Evolutionary conservation across 2,888 invertebrate genomes (phyloP).

Genomic region (Polymixis flavicincta): DNA sequence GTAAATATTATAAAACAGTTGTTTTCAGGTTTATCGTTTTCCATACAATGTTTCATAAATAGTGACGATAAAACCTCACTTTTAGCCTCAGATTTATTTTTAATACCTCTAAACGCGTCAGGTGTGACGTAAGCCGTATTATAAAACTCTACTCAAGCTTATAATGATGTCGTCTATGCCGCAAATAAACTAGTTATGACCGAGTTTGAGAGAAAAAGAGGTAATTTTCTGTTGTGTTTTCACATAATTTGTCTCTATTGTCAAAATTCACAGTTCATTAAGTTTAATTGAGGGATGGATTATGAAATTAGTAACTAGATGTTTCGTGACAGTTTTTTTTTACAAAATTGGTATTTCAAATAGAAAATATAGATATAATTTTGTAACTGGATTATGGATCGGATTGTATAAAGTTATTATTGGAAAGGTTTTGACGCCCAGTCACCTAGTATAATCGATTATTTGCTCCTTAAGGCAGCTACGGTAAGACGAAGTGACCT

Average conservation of each 20-base stretch:
- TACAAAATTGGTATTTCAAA: not conserved
- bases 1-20: conserved; percentile 9
- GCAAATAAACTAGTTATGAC: conserved; percentile 64
- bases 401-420: conserved; percentile 40
- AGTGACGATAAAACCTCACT: conserved; percentile 50
- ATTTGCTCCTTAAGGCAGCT: conserved; percentile 46
- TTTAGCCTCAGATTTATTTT: conserved; percentile 57
- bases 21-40: conserved; percentile 17
- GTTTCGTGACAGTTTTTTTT: conserved; percentile 10
- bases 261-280: conserved; percentile 53
- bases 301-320: conserved; percentile 41
- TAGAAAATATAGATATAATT: conserved; percentile 4
- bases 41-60: conserved; percentile 46
- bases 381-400: conserved; percentile 28
- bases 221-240: conserved; percentile 61
- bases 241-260: conserved; percentile 47
- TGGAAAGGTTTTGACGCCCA: conserved; percentile 42
- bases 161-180: conserved; percentile 61
- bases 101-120: conserved; percentile 61
- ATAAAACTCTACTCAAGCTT: conserved; percentile 67
- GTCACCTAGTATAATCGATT: conserved; percentile 50
- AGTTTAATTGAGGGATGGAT: conserved; percentile 52
- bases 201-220: conserved; percentile 47
- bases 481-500: conserved; percentile 44
- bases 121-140: conserved; percentile 66